phyloP scores from a whole-genome alignment of 2,797 vertebrate genomes.

The Rhynchonycteris naso region DNA sequence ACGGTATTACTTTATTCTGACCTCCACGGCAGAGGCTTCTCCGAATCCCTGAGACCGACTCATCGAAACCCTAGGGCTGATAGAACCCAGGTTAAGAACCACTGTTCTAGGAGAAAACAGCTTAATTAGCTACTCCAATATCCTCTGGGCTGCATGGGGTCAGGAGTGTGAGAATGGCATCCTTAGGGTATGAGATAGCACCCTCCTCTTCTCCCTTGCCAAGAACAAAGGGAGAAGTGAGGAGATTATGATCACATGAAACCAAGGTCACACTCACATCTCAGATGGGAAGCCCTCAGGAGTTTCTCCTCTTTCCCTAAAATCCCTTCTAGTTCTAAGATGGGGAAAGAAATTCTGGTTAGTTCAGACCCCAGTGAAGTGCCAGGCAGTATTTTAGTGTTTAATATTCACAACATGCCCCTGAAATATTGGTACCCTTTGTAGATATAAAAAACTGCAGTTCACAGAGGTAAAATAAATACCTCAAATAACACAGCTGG shows the following conservation, averaged over 20 bases:
- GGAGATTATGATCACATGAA: not conserved
- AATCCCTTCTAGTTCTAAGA: not conserved
- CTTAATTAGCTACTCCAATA: slow-evolving; percentile 49
- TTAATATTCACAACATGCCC: not conserved
- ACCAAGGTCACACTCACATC: not conserved
- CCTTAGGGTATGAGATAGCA: not conserved
- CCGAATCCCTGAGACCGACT: too few species aligned
- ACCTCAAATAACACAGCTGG: not conserved
- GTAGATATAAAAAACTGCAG: not conserved
- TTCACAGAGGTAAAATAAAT: not conserved
- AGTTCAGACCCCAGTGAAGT: not conserved
- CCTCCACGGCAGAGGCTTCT: too few species aligned
- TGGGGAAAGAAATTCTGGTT: not conserved
- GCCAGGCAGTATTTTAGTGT: not conserved
- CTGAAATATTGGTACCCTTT: not conserved
- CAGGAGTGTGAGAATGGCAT: not conserved
- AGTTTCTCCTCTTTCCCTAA: not conserved
- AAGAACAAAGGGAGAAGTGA: not conserved
- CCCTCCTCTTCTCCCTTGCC: not conserved
- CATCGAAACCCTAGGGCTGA: too few species aligned
- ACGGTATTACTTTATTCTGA: too few species aligned
- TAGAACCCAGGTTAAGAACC: too few species aligned
- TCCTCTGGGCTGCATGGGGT: not conserved
- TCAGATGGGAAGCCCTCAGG: not conserved
- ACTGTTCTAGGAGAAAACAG: slow-evolving; percentile 51